A percentile compares a stretch with the other conserved stretches of the same genome.
Conservation (phyloP, 2,113 vertebrate species). For the Perca schrenkii region DNA sequence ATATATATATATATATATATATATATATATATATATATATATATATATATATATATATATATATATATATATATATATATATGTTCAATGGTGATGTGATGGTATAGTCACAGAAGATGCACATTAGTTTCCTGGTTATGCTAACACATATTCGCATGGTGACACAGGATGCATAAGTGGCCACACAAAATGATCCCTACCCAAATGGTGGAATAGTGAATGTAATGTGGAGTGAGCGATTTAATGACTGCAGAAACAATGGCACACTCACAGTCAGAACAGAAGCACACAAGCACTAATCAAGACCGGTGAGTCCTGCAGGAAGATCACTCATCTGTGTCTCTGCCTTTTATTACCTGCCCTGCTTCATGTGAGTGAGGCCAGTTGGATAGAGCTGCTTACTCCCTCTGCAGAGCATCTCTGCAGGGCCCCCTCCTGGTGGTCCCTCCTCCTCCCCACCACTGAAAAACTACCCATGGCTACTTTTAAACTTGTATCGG, state of each 20-base stretch:
- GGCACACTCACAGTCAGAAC: slow-evolving; percentile 25
- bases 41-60: neutral
- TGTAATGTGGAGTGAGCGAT: slow-evolving; percentile 17
- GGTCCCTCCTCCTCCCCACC: slow-evolving; percentile 38
- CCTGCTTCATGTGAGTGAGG: slow-evolving; percentile 43
- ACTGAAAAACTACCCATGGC: slow-evolving; percentile 71
- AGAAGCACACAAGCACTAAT: slow-evolving; percentile 41
- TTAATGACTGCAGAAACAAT: slow-evolving; percentile 54
- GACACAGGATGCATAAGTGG: slow-evolving; percentile 42
- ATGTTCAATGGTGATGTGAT: neutral
- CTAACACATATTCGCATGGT: slow-evolving; percentile 58
- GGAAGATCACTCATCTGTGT: slow-evolving; percentile 61
- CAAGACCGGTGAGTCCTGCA: slow-evolving; percentile 43
- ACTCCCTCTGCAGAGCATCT: slow-evolving; percentile 53
- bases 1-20: too few relatives aligned
- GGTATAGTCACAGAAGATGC: slow-evolving; percentile 45
- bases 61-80: too few relatives aligned
- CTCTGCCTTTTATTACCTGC: slow-evolving; percentile 69
- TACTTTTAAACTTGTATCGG: slow-evolving; percentile 79
- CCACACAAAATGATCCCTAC: slow-evolving; percentile 31
- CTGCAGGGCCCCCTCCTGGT: slow-evolving; percentile 52
- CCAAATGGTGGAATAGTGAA: slow-evolving; percentile 14
- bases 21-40: neutral
- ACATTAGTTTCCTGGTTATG: slow-evolving; percentile 50
- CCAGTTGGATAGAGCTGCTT: slow-evolving; percentile 44